Conservation (phyloP, 2,113 vertebrate genomes). For the Neodontobutis hainanensis region DNA sequence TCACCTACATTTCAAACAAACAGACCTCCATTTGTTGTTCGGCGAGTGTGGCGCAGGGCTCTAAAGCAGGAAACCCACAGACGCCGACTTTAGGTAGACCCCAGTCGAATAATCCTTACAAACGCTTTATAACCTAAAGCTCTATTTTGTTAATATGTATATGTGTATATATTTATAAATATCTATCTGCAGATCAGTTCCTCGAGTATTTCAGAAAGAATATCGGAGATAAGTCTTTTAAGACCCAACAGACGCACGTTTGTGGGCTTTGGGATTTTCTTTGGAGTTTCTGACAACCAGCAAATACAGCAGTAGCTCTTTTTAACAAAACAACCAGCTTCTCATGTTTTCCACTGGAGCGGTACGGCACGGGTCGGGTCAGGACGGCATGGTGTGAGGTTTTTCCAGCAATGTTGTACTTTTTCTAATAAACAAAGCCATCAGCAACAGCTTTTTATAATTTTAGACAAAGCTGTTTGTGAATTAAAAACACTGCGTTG, state of each 20-base stretch:
- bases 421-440: too few relatives aligned
- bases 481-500: too few relatives aligned
- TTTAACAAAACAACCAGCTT: constrained; percentile 66
- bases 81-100: constrained; percentile 39
- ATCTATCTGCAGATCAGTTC: constrained; percentile 73
- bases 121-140: constrained; percentile 80
- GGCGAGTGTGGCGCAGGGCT: constrained; percentile 49
- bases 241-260: constrained; percentile 54
- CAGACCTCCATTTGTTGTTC: constrained; percentile 24
- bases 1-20: constrained; percentile 2
- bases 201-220: constrained; percentile 65
- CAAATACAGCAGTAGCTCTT: constrained; percentile 66
- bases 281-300: constrained; percentile 58
- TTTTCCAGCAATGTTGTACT: too few relatives aligned
- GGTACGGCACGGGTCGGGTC: neutral
- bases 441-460: too few relatives aligned
- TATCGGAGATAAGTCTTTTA: constrained; percentile 54
- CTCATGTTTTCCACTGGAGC: neutral
- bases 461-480: too few relatives aligned
- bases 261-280: constrained; percentile 48
- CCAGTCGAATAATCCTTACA: constrained; percentile 54
- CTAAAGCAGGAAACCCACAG: constrained; percentile 65
- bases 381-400: too few relatives aligned
- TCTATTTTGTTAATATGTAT: constrained; percentile 87
- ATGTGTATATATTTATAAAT: constrained; percentile 85